phyloP scores from a whole-genome alignment of 2,888 invertebrate species.

The Dasysyrphus albostriatus region DNA sequence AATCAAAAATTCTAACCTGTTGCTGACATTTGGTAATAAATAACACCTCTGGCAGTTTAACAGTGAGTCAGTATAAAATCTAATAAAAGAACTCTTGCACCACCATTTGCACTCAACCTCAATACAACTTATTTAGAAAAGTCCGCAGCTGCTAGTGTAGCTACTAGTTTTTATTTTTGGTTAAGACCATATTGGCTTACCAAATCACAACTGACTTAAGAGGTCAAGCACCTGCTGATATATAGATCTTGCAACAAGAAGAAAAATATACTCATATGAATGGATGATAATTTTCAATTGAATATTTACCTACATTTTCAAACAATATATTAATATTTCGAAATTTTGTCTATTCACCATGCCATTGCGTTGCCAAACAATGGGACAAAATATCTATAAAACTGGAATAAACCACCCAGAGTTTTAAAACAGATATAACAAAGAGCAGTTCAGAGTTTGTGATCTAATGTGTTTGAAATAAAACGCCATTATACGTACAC shows the following conservation, averaged over 20 bases:
- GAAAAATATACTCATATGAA: constrained; percentile 21
- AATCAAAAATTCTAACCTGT: constrained; percentile 47
- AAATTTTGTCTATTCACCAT: not conserved
- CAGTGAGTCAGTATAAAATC: not conserved
- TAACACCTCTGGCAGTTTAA: constrained; percentile 14
- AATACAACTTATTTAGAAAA: constrained; percentile 40
- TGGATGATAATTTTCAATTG: constrained; percentile 53
- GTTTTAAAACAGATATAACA: no score
- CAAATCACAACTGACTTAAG: constrained; percentile 14
- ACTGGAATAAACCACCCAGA: not conserved
- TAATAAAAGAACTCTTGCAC: constrained; percentile 27
- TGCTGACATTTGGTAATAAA: constrained; percentile 53
- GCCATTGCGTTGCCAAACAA: not conserved
- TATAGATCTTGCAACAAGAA: constrained; percentile 9
- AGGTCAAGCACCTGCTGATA: constrained; percentile 57
- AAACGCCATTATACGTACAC: no score
- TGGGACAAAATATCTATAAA: not conserved
- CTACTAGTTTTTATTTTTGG: constrained; percentile 3
- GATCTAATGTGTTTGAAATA: no score
- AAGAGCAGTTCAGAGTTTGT: no score
- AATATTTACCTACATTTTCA: not conserved
- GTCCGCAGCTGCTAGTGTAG: constrained; percentile 45
- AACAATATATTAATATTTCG: not conserved
- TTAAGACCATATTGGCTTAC: constrained; percentile 2
- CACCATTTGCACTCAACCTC: constrained; percentile 38